Evolutionary conservation across 1,140 invertebrate genomes (phyloP).

Genomic region (Tetragonula clypearis): DNA sequence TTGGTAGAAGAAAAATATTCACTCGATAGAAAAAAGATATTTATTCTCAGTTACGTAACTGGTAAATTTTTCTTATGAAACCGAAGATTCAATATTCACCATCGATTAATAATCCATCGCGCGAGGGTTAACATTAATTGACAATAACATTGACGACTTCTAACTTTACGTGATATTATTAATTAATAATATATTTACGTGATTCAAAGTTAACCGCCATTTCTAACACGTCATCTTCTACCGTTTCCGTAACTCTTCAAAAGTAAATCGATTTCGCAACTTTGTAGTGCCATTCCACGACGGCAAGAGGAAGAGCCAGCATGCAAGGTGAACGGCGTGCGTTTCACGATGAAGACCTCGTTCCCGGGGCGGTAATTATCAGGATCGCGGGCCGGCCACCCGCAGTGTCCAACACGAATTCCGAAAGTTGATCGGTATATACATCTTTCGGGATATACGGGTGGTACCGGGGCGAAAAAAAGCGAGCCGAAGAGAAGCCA

Average conservation of each 20-base stretch:
- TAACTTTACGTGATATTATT: neutral
- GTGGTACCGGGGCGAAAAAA: slow-evolving; percentile 61
- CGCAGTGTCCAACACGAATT: slow-evolving; percentile 76
- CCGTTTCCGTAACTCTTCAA: too few species aligned
- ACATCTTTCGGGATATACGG: slow-evolving; percentile 58
- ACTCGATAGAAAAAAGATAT: too few species aligned
- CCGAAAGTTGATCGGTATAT: slow-evolving; percentile 76
- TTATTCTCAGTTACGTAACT: too few species aligned
- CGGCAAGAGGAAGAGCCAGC: neutral
- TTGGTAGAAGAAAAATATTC: too few species aligned
- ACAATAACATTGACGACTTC: neutral
- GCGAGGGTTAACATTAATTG: neutral
- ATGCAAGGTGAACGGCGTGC: slow-evolving; percentile 3
- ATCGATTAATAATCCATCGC: too few species aligned
- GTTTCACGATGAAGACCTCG: slow-evolving; percentile 65
- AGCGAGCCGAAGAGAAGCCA: slow-evolving; percentile 53
- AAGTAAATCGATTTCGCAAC: neutral
- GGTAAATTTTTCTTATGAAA: too few species aligned
- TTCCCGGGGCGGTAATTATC: slow-evolving; percentile 77
- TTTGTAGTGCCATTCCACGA: neutral
- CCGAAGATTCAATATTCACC: too few species aligned
- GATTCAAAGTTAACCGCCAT: neutral
- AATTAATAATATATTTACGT: neutral
- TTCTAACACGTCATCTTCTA: neutral
- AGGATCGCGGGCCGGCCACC: slow-evolving; percentile 71